These are phyloP conservation scores for Melanitta fusca DNA, from an alignment of 2,797 vertebrate genomes.

Conservation along the genomic window DNA sequence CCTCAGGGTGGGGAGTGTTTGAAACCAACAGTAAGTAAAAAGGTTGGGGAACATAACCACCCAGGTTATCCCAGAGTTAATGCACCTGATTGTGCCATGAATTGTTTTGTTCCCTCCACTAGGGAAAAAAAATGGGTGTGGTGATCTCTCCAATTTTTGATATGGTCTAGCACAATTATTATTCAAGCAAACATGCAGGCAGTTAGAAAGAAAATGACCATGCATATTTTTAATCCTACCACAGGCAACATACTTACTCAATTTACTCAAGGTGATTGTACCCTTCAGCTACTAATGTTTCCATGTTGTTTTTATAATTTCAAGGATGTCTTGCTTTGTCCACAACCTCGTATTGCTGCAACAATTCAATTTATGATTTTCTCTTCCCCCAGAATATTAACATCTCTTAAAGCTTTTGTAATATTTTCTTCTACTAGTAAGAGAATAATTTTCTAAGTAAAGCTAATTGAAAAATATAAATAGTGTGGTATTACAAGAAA, in stretches of 20 bases:
- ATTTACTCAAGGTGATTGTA: not conserved
- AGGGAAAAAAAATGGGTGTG: not conserved
- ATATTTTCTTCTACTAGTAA: not conserved
- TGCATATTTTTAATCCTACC: not conserved
- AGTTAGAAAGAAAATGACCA: not conserved
- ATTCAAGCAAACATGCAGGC: not conserved
- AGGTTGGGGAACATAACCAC: not conserved
- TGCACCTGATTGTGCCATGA: not conserved
- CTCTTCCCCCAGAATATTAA: not conserved
- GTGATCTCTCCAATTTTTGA: not conserved
- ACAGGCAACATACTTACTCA: fast-evolving
- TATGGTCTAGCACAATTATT: not conserved
- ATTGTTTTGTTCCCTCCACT: not conserved
- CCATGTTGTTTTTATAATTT: not conserved
- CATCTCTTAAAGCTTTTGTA: not conserved
- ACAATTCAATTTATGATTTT: not conserved
- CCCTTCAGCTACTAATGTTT: not conserved
- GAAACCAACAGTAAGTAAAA: constrained; percentile 14
- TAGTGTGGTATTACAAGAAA: not conserved
- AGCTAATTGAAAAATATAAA: not conserved
- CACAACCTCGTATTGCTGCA: not conserved
- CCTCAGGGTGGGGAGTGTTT: not conserved
- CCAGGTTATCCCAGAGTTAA: not conserved
- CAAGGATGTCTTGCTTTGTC: not conserved
- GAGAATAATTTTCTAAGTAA: not conserved